Percentiles rank a stretch among this genome's conserved stretches.
phyloP scores from a whole-genome alignment of 2,113 vertebrate species.

The Barbus barbus region DNA sequence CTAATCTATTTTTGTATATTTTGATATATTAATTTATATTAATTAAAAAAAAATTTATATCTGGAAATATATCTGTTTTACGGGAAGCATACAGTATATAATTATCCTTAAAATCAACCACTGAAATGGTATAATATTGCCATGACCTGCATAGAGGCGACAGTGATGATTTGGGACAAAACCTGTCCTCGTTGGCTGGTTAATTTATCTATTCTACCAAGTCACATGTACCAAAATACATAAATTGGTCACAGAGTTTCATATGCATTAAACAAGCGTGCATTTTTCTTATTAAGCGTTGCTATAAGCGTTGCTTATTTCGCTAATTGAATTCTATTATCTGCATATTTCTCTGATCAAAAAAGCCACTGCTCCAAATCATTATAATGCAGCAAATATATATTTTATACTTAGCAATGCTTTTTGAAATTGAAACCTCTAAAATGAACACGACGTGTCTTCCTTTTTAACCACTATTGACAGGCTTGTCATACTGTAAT shows the following conservation, averaged over 20 bases:
- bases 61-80: not conserved
- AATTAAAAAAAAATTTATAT: no score
- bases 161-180: not conserved
- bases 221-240: not conserved
- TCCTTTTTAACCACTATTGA: not conserved
- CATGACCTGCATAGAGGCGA: not conserved
- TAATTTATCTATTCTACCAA: not conserved
- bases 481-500: conserved; percentile 30
- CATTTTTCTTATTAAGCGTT: no score
- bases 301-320: no score
- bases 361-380: not conserved
- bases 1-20: not conserved
- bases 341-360: not conserved
- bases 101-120: no score
- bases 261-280: not conserved
- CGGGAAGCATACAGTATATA: not conserved
- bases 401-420: not conserved
- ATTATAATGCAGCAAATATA: not conserved
- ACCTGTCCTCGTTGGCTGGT: not conserved
- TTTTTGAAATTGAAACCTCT: not conserved
- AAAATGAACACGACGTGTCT: not conserved
- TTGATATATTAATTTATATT: not conserved
- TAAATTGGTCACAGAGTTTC: not conserved
- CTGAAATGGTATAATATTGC: no score
- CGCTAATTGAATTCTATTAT: not conserved